Evolutionary conservation across 2,888 invertebrate species (phyloP).

Genomic region (Dorcus hopei): DNA sequence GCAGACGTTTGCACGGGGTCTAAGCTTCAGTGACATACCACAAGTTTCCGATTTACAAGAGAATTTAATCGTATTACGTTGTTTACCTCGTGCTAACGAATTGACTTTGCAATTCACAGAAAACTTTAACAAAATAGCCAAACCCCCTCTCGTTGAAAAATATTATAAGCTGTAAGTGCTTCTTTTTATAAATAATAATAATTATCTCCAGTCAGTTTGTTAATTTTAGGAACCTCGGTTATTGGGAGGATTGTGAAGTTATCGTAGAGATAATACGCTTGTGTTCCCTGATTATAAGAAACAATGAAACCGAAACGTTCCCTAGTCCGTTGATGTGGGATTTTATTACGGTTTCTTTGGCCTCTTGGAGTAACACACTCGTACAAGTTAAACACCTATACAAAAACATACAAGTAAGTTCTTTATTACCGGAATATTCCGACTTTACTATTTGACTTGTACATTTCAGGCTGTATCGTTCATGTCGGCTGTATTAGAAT

Average conservation of each 20-base stretch:
- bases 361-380: constrained; percentile 63
- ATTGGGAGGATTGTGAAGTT: constrained; percentile 41
- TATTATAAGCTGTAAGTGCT: constrained; percentile 5
- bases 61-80: too few relatives aligned
- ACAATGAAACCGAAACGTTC: constrained; percentile 27
- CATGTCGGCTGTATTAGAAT: constrained; percentile 52
- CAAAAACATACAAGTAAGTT: constrained; percentile 54
- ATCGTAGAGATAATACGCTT: constrained; percentile 48
- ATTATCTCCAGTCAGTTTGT: background rate
- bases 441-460: constrained; percentile 1
- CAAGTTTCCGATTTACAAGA: too few relatives aligned
- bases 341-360: constrained; percentile 66
- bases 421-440: background rate
- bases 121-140: constrained; percentile 35
- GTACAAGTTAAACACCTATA: constrained; percentile 45
- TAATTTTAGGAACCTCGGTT: constrained; percentile 35
- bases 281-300: constrained; percentile 40
- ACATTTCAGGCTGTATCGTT: constrained; percentile 52
- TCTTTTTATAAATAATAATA: constrained; percentile 3
- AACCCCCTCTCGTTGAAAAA: constrained; percentile 15
- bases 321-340: constrained; percentile 62
- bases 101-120: constrained; percentile 37
- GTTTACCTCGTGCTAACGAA: too few relatives aligned
- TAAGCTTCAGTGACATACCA: constrained; percentile 31
- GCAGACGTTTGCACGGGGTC: constrained; percentile 36